phyloP scores from a whole-genome alignment of 2,888 invertebrate genomes.

The Stenolophus ochropezus region DNA sequence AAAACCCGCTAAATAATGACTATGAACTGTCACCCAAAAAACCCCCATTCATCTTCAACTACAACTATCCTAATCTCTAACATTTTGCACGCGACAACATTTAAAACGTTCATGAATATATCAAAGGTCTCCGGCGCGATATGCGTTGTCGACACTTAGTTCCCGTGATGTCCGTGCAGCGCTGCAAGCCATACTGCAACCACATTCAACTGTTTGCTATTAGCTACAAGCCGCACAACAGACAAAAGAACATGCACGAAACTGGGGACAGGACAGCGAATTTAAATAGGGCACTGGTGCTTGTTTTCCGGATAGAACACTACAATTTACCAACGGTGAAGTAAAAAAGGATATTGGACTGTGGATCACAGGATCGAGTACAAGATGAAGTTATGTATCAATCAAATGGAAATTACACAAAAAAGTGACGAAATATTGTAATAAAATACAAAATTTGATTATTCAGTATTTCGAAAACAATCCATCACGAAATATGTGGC shows the following conservation, averaged over 20 bases:
- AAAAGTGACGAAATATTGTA: too few relatives aligned
- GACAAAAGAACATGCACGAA: slow-evolving; percentile 6
- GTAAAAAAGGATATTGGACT: not conserved
- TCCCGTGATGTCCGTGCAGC: not conserved
- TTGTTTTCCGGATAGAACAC: not conserved
- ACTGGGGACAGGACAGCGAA: not conserved
- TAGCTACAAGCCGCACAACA: not conserved
- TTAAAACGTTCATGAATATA: slow-evolving; percentile 26
- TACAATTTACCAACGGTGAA: not conserved
- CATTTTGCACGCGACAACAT: not conserved
- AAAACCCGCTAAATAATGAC: not conserved
- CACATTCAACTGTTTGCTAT: slow-evolving; percentile 34
- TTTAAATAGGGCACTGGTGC: not conserved
- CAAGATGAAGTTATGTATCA: not conserved
- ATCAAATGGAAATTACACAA: not conserved
- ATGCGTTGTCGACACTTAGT: slow-evolving; percentile 21
- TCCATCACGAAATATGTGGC: too few relatives aligned
- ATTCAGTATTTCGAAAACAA: too few relatives aligned
- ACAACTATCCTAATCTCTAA: not conserved
- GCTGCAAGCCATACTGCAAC: not conserved
- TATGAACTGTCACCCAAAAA: not conserved
- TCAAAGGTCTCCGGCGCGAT: slow-evolving; percentile 7
- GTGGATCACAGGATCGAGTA: not conserved
- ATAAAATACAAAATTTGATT: too few relatives aligned
- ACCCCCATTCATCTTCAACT: not conserved